A percentile compares a stretch with the other conserved stretches of the same genome.
Conservation (phyloP, 2,888 invertebrate species). For the Drosophila infuscata region DNA sequence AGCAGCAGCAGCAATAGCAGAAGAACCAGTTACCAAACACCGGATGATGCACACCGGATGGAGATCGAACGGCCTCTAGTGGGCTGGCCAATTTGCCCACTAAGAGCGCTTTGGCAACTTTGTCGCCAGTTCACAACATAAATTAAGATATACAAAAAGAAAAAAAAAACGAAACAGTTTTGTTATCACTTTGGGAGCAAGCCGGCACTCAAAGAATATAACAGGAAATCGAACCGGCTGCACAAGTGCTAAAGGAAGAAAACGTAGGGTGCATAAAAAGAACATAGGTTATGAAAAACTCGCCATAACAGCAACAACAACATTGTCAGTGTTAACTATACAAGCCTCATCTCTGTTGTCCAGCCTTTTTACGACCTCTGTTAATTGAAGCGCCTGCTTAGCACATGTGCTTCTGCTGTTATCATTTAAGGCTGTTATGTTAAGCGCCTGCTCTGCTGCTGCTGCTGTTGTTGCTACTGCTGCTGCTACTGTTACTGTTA, state of each 20-base stretch:
- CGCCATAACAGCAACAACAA: conserved; percentile 19
- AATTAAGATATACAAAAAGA: conserved; percentile 39
- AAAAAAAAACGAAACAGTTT: conserved; percentile 37
- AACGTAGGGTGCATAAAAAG: conserved; percentile 42
- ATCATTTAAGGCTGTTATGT: neutral
- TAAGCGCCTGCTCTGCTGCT: neutral
- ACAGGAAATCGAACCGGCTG: conserved; percentile 84
- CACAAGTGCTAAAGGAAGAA: conserved; percentile 44
- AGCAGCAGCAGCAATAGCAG: conserved; percentile 3
- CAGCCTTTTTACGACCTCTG: neutral
- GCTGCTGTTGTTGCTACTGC: too few species aligned
- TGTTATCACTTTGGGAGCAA: conserved; percentile 64
- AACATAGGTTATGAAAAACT: conserved; percentile 24
- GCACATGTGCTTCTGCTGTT: neutral
- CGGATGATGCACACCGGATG: conserved; percentile 58
- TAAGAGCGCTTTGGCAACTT: conserved; percentile 30
- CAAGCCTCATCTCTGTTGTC: neutral
- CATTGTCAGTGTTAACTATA: conserved; percentile 10
- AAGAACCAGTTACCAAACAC: conserved; percentile 70
- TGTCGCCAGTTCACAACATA: conserved; percentile 55
- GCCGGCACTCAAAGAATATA: conserved; percentile 33
- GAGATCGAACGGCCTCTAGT: conserved; percentile 52
- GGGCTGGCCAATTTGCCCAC: conserved; percentile 35
- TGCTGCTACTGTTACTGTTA: conserved; percentile 1
- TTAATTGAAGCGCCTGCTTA: neutral